Evolutionary conservation across 2,888 invertebrate species (phyloP).

Genomic region (Chymomyza amoena): DNA sequence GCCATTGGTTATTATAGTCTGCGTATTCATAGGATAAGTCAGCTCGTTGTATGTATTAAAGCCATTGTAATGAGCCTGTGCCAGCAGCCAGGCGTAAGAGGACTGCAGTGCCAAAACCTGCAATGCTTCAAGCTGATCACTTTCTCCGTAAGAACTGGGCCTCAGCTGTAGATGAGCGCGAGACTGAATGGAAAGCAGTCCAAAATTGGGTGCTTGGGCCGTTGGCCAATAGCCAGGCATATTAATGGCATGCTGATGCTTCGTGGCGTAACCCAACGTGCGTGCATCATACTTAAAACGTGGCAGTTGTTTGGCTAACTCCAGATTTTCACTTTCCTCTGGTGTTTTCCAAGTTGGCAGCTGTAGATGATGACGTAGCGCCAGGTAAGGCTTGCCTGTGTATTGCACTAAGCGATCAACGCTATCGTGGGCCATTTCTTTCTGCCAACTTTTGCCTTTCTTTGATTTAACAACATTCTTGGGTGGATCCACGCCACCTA

Average conservation of each 20-base stretch:
- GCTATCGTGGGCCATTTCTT: constrained; percentile 80
- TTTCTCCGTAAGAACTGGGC: constrained; percentile 78
- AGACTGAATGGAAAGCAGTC: constrained; percentile 86
- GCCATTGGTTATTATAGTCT: constrained; percentile 94
- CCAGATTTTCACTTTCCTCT: constrained; percentile 81
- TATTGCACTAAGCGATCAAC: constrained; percentile 86
- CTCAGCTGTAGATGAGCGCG: constrained; percentile 82
- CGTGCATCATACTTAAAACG: constrained; percentile 82
- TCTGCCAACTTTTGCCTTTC: constrained; percentile 77
- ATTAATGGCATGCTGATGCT: constrained; percentile 84
- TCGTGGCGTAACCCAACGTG: constrained; percentile 81
- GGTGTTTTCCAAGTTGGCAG: constrained; percentile 83
- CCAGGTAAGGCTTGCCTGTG: constrained; percentile 83
- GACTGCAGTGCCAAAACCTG: constrained; percentile 87
- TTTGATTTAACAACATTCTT: constrained; percentile 78
- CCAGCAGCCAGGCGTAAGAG: constrained; percentile 89
- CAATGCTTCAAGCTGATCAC: constrained; percentile 83
- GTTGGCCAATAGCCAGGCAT: constrained; percentile 93
- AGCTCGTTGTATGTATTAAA: constrained; percentile 94
- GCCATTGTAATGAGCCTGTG: constrained; percentile 90
- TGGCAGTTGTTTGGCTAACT: constrained; percentile 79
- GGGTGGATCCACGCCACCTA: constrained; percentile 85
- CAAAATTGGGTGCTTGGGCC: constrained; percentile 85
- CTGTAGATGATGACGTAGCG: constrained; percentile 85
- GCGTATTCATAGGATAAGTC: constrained; percentile 93